Evolutionary conservation across 2,113 vertebrate genomes (phyloP).

Genomic region (Danio rerio): GRCz12tu NC_133193.1:28362001-28362500

Average conservation of each 20-base stretch:
- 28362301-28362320: conserved; percentile 50
- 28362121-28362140: too few relatives aligned
- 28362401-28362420: background rate
- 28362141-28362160: too few relatives aligned
- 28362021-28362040: too few relatives aligned
- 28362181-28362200: too few relatives aligned
- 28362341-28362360: conserved; percentile 17
- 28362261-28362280: conserved; percentile 31
- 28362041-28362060: too few relatives aligned
- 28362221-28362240: conserved; percentile 17
- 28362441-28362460: background rate
- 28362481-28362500: background rate
- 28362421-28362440: background rate
- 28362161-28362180: too few relatives aligned
- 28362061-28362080: too few relatives aligned
- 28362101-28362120: too few relatives aligned
- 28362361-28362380: background rate
- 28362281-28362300: conserved; percentile 55
- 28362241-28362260: conserved; percentile 6
- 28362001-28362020: too few relatives aligned
- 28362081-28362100: too few relatives aligned
- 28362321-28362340: background rate
- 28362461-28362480: background rate
- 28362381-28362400: background rate
- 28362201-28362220: background rate